Evolutionary conservation across 2,113 vertebrate species (phyloP), one percentile per base, ranked within the genome.

Genomic region (Cochlearius cochlearius): DNA sequence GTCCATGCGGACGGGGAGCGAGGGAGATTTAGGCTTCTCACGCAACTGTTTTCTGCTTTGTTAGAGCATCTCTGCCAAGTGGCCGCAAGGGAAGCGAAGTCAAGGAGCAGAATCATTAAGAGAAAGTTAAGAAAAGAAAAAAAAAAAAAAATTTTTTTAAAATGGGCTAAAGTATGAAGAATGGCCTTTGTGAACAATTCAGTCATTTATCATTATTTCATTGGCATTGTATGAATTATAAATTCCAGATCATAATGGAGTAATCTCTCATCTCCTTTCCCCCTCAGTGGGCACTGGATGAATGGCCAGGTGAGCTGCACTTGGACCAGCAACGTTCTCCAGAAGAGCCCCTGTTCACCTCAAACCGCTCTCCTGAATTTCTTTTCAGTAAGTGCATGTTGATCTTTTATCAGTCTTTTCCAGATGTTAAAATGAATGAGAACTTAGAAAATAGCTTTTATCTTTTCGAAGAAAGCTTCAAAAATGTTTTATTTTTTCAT

Each of bases 181-280:
- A 97, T 96, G 58, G 96, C 87, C 76, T 88, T 68, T 95, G 67
- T 96, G 96, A 97, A 66, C 91, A 93, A 92, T 89, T 92, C 89
- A 49, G 88, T 74, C 82, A 82, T 97, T 97, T 96, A 93, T 97
- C 97, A 97, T 95, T 68, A 96, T 97, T 98, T 96, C 94, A 88
- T 92, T 96, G 97, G 93, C 77, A 79, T 55, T 53, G 69, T 86
- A 97, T 98, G 97, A 98, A 98, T 98, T 97, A 97, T 98, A 97
- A 88, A 98, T 97, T 94, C 4, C 11, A 74, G 86, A 63, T 52
- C 96, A 64, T 97, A 98, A 98, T 97, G 96, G 96, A 97, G 58
- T 90, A 93, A 97, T 98, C 95, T 78, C 96, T 98, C 97, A 97
- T 86, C 94, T 96, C 56, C 76, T 88, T 96, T 43, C 53, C 50